Conservation (phyloP, 2,113 vertebrate genomes). For the Jaculus jaculus region DNA sequence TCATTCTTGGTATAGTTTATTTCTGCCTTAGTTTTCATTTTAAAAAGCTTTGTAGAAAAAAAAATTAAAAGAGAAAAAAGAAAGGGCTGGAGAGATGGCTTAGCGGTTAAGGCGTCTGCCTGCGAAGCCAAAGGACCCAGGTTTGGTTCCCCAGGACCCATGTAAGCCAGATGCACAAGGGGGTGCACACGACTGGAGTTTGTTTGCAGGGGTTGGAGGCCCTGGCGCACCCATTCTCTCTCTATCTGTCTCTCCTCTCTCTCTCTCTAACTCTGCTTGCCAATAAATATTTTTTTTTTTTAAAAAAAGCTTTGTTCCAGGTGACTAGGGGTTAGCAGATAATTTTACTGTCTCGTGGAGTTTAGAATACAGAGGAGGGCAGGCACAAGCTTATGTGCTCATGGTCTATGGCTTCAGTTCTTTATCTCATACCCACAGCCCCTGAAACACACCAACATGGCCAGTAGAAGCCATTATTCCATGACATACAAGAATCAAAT, state of each 20-base stretch:
- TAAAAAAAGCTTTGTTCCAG: background rate
- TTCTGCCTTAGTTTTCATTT: background rate
- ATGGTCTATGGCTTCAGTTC: background rate
- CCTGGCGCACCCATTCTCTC: no score
- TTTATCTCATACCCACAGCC: background rate
- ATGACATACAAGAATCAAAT: background rate
- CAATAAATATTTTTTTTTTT: no score
- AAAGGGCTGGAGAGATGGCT: no score
- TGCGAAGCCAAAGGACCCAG: no score
- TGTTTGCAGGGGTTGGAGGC: no score
- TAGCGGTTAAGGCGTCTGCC: no score
- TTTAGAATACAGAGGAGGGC: background rate
- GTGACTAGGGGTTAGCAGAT: background rate
- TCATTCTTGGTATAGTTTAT: background rate
- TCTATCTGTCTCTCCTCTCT: no score
- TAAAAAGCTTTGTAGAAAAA: background rate
- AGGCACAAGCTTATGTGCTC: background rate
- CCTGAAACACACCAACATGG: no score
- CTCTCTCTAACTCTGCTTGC: no score
- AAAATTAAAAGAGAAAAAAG: background rate
- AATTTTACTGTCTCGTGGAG: background rate
- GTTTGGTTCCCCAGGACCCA: no score
- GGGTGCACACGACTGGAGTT: no score
- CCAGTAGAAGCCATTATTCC: background rate
- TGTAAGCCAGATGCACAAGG: no score